Conservation (phyloP, 2,888 invertebrate genomes). For the Timandra comae region DNA sequence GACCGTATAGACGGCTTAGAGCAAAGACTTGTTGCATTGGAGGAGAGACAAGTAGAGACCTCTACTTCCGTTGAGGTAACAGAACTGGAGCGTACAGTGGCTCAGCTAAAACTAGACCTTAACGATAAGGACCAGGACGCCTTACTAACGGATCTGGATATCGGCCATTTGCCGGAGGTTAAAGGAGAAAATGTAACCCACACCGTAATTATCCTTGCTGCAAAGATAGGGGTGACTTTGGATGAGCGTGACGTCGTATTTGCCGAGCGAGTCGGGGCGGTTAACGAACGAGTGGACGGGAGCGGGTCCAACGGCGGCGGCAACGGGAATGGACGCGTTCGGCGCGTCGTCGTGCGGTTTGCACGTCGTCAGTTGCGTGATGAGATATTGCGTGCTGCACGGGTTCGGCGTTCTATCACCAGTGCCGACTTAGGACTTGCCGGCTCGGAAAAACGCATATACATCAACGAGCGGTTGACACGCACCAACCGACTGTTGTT, state of each 20-base stretch:
- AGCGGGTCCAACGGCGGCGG: not conserved
- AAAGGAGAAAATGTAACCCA: slow-evolving; percentile 4
- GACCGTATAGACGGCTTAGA: not conserved
- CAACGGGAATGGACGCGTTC: not conserved
- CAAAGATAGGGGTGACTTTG: not conserved
- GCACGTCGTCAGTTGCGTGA: not conserved
- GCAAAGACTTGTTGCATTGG: slow-evolving; percentile 1
- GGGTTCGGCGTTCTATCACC: slow-evolving; percentile 8
- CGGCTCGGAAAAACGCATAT: not conserved
- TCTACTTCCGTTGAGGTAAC: not conserved
- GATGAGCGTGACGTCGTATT: not conserved
- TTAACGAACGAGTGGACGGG: not conserved
- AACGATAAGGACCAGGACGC: slow-evolving; percentile 5
- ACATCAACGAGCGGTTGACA: not conserved
- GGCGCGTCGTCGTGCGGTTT: not conserved
- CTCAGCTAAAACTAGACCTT: slow-evolving; percentile 1
- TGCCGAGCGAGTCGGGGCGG: not conserved
- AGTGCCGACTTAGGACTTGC: slow-evolving; percentile 6
- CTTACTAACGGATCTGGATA: slow-evolving; percentile 1
- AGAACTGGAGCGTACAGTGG: slow-evolving; percentile 1
- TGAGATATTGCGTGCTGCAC: not conserved
- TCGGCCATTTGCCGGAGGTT: slow-evolving; percentile 2
- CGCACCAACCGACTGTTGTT: slow-evolving; percentile 2
- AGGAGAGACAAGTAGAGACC: not conserved
- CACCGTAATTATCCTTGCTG: slow-evolving; percentile 1